Conservation (phyloP, 2,888 invertebrate species). For the Hoplodrina ambigua region DNA sequence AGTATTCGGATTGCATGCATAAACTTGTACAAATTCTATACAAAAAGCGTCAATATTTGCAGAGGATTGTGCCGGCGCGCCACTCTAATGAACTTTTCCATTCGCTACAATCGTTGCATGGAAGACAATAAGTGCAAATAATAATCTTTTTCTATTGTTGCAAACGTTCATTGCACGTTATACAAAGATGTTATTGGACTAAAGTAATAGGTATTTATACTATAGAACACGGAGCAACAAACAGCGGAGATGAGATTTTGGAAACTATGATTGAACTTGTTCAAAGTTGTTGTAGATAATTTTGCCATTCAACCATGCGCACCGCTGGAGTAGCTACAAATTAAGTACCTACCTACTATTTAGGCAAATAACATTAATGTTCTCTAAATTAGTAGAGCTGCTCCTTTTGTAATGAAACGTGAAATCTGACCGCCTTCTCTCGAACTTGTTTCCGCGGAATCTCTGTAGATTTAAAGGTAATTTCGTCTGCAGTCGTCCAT, state of each 20-base stretch:
- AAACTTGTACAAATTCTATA: conserved; percentile 48
- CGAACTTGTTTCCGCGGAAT: conserved; percentile 42
- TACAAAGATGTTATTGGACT: conserved; percentile 2
- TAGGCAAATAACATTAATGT: conserved; percentile 36
- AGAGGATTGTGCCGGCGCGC: conserved; percentile 49
- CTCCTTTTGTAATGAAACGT: conserved; percentile 44
- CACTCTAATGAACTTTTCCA: conserved; percentile 65
- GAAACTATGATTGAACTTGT: conserved; percentile 41
- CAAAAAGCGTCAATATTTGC: conserved; percentile 62
- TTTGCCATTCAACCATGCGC: conserved; percentile 25
- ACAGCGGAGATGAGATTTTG: conserved; percentile 42
- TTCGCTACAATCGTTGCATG: conserved; percentile 30
- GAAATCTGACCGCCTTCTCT: conserved; percentile 46
- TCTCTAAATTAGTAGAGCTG: conserved; percentile 36
- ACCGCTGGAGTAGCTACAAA: conserved; percentile 27
- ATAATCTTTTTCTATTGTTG: conserved; percentile 17
- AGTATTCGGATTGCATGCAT: conserved; percentile 48
- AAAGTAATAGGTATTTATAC: conserved; percentile 19
- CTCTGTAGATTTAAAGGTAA: conserved; percentile 54
- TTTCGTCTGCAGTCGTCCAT: conserved; percentile 57
- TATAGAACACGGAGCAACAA: conserved; percentile 5
- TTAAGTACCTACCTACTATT: conserved; percentile 24
- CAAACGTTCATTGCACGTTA: conserved; percentile 8
- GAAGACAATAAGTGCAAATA: conserved; percentile 29
- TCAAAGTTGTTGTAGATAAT: conserved; percentile 46